Conservation (phyloP, 1,140 invertebrate genomes). For the Penaeus japonicus region DNA sequence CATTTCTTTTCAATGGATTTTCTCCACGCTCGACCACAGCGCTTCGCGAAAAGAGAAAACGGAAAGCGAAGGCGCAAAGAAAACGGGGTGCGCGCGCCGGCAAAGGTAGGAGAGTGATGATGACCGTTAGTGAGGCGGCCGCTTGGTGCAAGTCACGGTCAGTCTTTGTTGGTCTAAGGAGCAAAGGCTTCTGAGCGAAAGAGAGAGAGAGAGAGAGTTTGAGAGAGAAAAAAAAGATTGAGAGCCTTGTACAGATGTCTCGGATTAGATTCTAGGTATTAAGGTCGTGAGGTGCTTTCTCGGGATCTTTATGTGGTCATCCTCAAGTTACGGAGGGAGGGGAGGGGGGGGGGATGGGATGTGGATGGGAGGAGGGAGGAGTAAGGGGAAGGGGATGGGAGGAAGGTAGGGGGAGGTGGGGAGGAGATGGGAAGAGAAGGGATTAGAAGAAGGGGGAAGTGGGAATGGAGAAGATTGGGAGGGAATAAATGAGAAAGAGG, state of each 20-base stretch:
- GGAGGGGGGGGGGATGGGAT: not conserved
- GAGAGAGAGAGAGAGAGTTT: not conserved
- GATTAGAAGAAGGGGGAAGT: not conserved
- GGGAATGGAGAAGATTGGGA: not conserved
- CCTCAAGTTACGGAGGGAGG: not conserved
- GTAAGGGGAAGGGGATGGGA: not conserved
- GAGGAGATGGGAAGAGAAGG: not conserved
- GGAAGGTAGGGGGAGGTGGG: not conserved
- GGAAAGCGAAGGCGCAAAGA: not conserved
- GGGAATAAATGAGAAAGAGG: not conserved
- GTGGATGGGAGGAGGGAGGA: not conserved
- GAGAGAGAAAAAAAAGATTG: not conserved
- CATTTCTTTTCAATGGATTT: too few species aligned
- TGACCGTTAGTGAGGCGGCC: too few species aligned
- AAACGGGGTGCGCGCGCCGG: not conserved
- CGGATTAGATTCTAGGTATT: too few species aligned
- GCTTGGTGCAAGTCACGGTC: too few species aligned
- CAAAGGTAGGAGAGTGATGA: not conserved
- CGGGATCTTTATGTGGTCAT: too few species aligned
- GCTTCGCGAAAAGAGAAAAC: not conserved
- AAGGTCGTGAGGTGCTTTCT: too few species aligned
- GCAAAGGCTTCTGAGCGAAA: not conserved
- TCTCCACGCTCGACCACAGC: too few species aligned
- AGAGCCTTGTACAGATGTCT: not conserved
- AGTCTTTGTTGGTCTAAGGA: too few species aligned